Conservation (phyloP, 2,113 vertebrate genomes). For the Illadopsis cleaveri region DNA sequence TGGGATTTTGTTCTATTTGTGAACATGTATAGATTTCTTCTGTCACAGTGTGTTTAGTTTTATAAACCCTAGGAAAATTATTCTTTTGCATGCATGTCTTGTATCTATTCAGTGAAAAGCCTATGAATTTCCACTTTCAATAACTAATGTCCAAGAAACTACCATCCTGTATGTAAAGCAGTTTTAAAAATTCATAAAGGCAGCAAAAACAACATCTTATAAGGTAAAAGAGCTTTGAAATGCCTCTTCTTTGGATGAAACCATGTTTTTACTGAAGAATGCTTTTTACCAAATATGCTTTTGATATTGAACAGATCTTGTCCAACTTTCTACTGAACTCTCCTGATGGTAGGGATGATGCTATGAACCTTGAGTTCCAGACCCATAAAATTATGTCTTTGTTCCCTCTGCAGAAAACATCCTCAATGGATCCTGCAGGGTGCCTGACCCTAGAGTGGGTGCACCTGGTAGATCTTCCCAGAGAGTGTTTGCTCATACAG, state of each 20-base stretch:
- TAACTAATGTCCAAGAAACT: background rate
- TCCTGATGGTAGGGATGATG: background rate
- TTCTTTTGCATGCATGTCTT: background rate
- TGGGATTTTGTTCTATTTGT: background rate
- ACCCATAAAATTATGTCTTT: background rate
- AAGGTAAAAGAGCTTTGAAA: background rate
- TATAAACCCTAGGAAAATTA: background rate
- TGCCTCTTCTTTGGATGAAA: background rate
- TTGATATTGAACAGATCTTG: background rate
- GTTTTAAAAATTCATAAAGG: background rate
- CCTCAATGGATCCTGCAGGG: background rate
- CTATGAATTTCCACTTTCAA: background rate
- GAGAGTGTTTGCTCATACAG: rapidly evolving
- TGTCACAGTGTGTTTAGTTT: background rate
- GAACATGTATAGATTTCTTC: background rate
- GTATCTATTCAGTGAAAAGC: background rate
- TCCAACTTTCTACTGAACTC: background rate
- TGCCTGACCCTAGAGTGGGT: background rate
- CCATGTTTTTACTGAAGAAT: background rate
- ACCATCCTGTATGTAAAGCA: background rate
- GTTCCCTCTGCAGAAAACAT: rapidly evolving
- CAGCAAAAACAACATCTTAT: background rate
- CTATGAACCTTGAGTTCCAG: background rate
- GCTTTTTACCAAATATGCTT: background rate
- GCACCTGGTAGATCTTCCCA: background rate